phyloP scores from a whole-genome alignment of 2,113 vertebrate species.

The Empidonax traillii region DNA sequence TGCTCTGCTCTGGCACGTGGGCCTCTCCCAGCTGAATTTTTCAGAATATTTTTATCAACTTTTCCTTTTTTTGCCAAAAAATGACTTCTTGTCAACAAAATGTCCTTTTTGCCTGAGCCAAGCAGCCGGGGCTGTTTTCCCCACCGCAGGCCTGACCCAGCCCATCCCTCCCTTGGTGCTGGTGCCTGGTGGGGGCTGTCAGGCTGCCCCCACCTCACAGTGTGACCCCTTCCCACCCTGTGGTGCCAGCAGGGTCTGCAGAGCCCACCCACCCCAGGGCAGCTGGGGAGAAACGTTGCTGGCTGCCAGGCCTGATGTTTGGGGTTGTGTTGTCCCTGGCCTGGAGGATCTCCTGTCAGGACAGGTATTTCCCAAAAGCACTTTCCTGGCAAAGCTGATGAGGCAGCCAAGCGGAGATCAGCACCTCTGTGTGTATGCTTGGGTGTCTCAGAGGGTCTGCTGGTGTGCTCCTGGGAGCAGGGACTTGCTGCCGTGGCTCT shows the following conservation, averaged over 20 bases:
- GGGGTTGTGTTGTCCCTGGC: neutral
- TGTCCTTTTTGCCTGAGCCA: slow-evolving; percentile 14
- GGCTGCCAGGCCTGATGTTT: neutral
- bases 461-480: neutral
- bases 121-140: neutral
- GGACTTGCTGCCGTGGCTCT: neutral
- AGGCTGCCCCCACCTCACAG: neutral
- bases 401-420: neutral
- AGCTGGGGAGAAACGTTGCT: rapidly evolving
- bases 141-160: neutral
- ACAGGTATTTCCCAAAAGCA: neutral
- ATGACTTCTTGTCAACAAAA: slow-evolving; percentile 51
- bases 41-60: slow-evolving; percentile 54
- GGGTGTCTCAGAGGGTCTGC: neutral
- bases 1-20: neutral
- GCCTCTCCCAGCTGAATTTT: neutral
- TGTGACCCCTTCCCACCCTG: neutral
- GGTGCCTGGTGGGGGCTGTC: neutral
- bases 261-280: neutral
- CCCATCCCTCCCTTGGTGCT: neutral
- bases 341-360: neutral
- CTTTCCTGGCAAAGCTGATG: neutral
- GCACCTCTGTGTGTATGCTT: neutral
- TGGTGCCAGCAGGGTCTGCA: neutral
- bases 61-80: slow-evolving; percentile 58